Evolutionary conservation across 2,888 invertebrate species (phyloP).

Genomic region (Sinohyriopsis cumingii): DNA sequence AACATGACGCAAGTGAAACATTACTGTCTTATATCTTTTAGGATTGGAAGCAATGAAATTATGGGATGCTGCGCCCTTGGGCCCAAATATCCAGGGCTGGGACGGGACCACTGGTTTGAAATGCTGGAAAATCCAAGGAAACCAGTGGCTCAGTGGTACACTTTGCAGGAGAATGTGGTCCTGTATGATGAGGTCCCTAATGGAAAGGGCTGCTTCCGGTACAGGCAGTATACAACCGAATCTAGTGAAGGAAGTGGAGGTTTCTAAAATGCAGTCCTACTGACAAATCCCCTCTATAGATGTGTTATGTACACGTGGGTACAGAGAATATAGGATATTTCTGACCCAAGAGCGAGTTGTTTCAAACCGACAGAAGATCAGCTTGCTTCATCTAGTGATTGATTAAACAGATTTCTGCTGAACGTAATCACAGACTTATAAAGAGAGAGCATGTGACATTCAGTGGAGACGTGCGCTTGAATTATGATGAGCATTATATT

Average conservation of each 20-base stretch:
- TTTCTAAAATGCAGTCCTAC: too few species aligned
- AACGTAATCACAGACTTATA: too few species aligned
- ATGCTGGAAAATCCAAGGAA: constrained; percentile 88
- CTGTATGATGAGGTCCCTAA: constrained; percentile 43
- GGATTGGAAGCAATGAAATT: constrained; percentile 89
- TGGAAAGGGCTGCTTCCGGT: constrained; percentile 52
- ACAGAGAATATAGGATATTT: background rate
- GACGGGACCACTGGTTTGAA: constrained; percentile 88
- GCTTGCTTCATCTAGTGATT: too few species aligned
- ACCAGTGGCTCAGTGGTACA: constrained; percentile 90
- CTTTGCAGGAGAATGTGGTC: constrained; percentile 79
- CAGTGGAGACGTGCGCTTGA: too few species aligned
- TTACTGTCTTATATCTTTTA: constrained; percentile 69
- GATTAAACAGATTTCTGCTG: too few species aligned
- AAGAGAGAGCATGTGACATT: too few species aligned
- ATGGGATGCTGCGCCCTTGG: constrained; percentile 89
- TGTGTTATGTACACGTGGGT: too few species aligned
- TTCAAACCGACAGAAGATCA: background rate
- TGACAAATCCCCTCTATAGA: too few species aligned
- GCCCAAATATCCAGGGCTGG: constrained; percentile 82
- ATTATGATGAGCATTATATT: too few species aligned
- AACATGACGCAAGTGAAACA: too few species aligned
- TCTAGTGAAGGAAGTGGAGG: constrained; percentile 39
- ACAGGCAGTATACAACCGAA: constrained; percentile 59
- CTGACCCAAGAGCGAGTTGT: background rate